Percentiles rank a stretch among this genome's conserved stretches.
Conservation (phyloP, 2,797 vertebrate genomes). For the Etheostoma perlongum region DNA sequence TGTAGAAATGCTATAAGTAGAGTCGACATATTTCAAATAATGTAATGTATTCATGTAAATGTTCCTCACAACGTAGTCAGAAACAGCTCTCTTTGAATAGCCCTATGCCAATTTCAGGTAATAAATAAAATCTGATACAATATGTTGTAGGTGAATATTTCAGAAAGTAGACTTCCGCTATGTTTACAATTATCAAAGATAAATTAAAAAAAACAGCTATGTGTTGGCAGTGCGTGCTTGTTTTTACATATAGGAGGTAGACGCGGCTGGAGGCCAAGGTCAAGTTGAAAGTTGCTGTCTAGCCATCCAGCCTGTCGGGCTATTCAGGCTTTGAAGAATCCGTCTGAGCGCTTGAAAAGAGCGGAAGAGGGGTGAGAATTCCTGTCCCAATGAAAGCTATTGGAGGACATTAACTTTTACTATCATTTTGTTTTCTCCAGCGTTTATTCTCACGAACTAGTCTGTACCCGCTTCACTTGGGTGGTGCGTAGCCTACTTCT, state of each 20-base stretch:
- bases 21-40: not conserved
- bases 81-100: not conserved
- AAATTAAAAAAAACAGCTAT: constrained; percentile 63
- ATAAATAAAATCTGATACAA: constrained; percentile 12
- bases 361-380: constrained; percentile 85
- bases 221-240: constrained; percentile 63
- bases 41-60: not conserved
- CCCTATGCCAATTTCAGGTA: not conserved
- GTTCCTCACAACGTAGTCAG: not conserved
- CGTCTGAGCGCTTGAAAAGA: constrained; percentile 83
- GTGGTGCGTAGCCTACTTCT: constrained; percentile 31
- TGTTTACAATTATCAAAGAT: constrained; percentile 74
- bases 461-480: constrained; percentile 40
- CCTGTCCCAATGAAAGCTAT: constrained; percentile 82
- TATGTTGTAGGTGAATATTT: constrained; percentile 7
- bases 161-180: constrained; percentile 47
- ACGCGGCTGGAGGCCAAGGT: constrained; percentile 95
- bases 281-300: constrained; percentile 97
- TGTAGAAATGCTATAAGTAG: not conserved
- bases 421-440: constrained; percentile 76
- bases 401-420: constrained; percentile 84
- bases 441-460: constrained; percentile 61
- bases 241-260: constrained; percentile 87
- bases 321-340: constrained; percentile 84
- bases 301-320: constrained; percentile 86